Conservation (phyloP, 2,113 vertebrate genomes). For the Chionis minor region DNA sequence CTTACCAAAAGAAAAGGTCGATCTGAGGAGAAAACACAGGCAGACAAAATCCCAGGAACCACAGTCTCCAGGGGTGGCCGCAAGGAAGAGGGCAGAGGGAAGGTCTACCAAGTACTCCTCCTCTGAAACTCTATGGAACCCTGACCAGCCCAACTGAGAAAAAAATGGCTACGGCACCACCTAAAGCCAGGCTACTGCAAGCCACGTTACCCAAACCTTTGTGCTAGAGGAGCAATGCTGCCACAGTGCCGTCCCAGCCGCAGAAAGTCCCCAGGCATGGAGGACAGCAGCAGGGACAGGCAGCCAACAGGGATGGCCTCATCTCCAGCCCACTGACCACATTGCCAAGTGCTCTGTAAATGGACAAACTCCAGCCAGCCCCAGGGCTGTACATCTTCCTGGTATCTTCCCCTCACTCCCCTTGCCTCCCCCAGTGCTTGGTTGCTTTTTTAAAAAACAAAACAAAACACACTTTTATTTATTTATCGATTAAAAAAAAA, state of each 20-base stretch:
- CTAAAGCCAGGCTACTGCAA: background rate
- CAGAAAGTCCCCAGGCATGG: background rate
- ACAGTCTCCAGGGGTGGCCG: background rate
- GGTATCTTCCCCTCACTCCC: background rate
- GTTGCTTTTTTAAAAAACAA: background rate
- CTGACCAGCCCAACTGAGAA: background rate
- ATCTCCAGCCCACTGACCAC: background rate
- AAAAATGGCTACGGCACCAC: background rate
- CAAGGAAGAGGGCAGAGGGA: background rate
- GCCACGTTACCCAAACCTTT: background rate
- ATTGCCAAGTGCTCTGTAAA: background rate
- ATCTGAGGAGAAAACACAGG: rapidly evolving
- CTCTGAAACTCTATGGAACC: background rate
- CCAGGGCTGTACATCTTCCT: background rate
- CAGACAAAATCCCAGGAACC: background rate
- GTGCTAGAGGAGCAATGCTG: background rate
- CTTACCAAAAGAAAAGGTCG: background rate
- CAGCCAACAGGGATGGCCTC: background rate
- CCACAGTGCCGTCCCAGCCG: rapidly evolving
- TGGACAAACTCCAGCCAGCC: background rate
- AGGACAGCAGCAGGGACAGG: background rate
- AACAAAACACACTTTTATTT: background rate
- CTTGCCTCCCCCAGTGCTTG: background rate
- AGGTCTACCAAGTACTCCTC: background rate
- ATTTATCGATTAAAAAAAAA: background rate